Percentiles rank a stretch among this genome's conserved stretches.
Conservation (phyloP, 2,888 invertebrate genomes). For the Calliopum simillimum region DNA sequence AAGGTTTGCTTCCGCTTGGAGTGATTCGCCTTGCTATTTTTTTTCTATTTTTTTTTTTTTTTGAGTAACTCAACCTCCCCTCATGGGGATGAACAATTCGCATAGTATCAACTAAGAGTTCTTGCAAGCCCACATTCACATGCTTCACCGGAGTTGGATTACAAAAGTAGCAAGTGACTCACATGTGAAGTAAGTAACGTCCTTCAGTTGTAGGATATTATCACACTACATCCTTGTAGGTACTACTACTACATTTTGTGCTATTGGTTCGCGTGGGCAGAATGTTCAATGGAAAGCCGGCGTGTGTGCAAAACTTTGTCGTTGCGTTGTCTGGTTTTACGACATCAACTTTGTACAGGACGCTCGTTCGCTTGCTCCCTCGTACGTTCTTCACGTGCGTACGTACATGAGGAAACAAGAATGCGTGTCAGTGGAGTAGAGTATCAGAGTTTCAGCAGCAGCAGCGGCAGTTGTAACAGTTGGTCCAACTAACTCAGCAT, state of each 20-base stretch:
- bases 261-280: not conserved
- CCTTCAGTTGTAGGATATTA: not conserved
- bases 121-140: conserved; percentile 13
- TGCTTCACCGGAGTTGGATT: conserved; percentile 16
- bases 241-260: no score
- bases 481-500: conserved; percentile 1
- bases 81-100: not conserved
- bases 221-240: not conserved
- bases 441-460: no score
- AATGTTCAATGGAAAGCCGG: not conserved
- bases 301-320: conserved; percentile 12
- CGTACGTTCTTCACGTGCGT: conserved; percentile 10
- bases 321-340: conserved; percentile 16
- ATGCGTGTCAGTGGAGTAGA: conserved; percentile 12
- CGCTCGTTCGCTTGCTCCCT: no score
- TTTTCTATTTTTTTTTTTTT: not conserved
- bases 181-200: not conserved
- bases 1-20: not conserved
- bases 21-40: not conserved
- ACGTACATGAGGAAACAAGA: not conserved
- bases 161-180: not conserved
- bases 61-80: not conserved
- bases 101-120: not conserved
- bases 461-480: no score
- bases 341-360: conserved; percentile 14